A percentile compares a stretch with the other conserved stretches of the same genome.
These are phyloP conservation scores for Drosophila gaucha DNA, from an alignment of 2,888 invertebrate species.

Conservation along the genomic window DNA sequence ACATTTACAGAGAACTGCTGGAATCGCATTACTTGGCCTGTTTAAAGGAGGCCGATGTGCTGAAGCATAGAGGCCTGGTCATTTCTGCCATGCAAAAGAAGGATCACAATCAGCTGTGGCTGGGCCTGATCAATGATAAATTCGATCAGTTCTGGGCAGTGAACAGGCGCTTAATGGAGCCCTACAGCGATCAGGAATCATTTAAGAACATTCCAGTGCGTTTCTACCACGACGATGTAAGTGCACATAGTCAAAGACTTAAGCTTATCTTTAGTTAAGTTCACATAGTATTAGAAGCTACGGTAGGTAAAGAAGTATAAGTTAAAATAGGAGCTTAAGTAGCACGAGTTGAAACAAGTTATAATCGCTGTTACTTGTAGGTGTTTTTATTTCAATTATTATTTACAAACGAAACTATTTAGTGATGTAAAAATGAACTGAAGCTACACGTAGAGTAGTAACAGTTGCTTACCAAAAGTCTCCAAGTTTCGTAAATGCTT, in stretches of 20 bases:
- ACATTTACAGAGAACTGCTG: slow-evolving; percentile 90
- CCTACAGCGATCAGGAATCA: slow-evolving; percentile 90
- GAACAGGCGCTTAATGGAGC: slow-evolving; percentile 97
- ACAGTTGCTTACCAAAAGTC: too few species aligned
- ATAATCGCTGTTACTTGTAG: too few species aligned
- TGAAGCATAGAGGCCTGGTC: slow-evolving; percentile 96
- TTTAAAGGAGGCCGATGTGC: slow-evolving; percentile 98
- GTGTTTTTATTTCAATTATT: too few species aligned
- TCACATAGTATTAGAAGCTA: too few species aligned
- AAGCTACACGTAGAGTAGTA: too few species aligned
- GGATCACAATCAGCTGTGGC: slow-evolving; percentile 98
- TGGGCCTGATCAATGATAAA: slow-evolving; percentile 97
- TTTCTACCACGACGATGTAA: slow-evolving; percentile 89
- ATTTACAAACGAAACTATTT: too few species aligned
- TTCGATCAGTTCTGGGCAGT: slow-evolving; percentile 99
- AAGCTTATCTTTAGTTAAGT: neutral
- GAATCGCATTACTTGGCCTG: slow-evolving; percentile 98
- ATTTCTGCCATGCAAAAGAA: slow-evolving; percentile 97
- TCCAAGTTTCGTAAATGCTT: too few species aligned
- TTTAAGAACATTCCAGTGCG: slow-evolving; percentile 96
- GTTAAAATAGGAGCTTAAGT: neutral
- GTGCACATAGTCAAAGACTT: slow-evolving; percentile 15
- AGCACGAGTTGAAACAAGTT: neutral
- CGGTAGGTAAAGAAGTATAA: too few species aligned
- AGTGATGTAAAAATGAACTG: too few species aligned